Conservation (phyloP, 2,888 invertebrate species). For the Maniola hyperantus region DNA sequence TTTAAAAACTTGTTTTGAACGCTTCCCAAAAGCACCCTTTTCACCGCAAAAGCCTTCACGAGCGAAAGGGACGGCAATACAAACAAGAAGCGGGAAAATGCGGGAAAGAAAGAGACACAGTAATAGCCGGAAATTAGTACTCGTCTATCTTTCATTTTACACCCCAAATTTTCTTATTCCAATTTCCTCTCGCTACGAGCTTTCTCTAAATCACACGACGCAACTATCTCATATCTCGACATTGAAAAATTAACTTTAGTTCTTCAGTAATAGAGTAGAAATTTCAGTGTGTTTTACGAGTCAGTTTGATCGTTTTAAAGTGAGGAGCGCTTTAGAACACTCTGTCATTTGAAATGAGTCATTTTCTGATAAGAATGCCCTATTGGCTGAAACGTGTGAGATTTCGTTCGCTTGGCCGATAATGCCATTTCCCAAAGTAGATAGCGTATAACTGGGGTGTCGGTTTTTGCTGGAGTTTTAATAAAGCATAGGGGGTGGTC, state of each 20-base stretch:
- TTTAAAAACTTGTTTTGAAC: slow-evolving; percentile 35
- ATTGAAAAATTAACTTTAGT: slow-evolving; percentile 45
- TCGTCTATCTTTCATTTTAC: slow-evolving; percentile 90
- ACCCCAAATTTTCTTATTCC: slow-evolving; percentile 90
- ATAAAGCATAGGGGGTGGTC: slow-evolving; percentile 77
- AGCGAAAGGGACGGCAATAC: slow-evolving; percentile 73
- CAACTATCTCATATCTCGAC: slow-evolving; percentile 47
- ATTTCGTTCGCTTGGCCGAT: slow-evolving; percentile 71
- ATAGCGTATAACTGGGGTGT: slow-evolving; percentile 75
- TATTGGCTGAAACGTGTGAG: slow-evolving; percentile 82
- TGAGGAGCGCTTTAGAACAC: slow-evolving; percentile 74
- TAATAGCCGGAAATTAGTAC: slow-evolving; percentile 87
- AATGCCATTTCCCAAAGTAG: slow-evolving; percentile 80
- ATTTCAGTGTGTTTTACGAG: slow-evolving; percentile 40
- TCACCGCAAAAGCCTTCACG: slow-evolving; percentile 49
- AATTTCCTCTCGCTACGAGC: slow-evolving; percentile 84
- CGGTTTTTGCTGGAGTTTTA: slow-evolving; percentile 80
- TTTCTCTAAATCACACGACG: slow-evolving; percentile 58
- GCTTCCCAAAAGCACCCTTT: slow-evolving; percentile 36
- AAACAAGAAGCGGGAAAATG: slow-evolving; percentile 69
- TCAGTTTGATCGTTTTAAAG: slow-evolving; percentile 60
- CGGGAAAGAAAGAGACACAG: slow-evolving; percentile 81
- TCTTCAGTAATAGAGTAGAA: slow-evolving; percentile 42
- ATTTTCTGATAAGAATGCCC: slow-evolving; percentile 87
- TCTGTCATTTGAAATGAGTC: slow-evolving; percentile 87